Evolutionary conservation across 2,113 vertebrate genomes (phyloP), one percentile per base, ranked within the genome.

Genomic region (Scartelaos histophorus): DNA sequence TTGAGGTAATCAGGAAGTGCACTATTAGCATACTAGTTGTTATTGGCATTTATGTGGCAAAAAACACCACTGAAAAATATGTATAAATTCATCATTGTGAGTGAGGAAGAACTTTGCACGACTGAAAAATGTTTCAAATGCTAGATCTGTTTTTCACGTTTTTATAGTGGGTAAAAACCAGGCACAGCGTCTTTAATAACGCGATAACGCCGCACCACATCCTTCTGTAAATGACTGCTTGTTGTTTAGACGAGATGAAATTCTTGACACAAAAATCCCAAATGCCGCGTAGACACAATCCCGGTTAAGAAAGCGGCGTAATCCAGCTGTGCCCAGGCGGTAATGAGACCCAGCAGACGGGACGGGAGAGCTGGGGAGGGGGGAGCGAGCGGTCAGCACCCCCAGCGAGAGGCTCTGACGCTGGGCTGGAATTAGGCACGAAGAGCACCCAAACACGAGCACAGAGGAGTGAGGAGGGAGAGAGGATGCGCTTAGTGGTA

Each of bases 331-430:
- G 47, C 77, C 73, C 70, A 74, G 53, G 51, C 19, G 16, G 77
- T 83, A 82, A 86, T 85, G 80, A 84, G 73, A 81, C 57, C 2
- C 60, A 85, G 81, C 85, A 86, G 74, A 77, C 76, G 78, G 73
- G 83, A 80, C 76, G 76, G 78, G 56, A 73, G 65, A 19, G 49
- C 19, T 12, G 4, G 11, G 54, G 58, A 56, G 62, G 47, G 47
- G 56, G 67, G 24, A 56, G 60, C 0, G 17, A 67, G 21, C 13
- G 22, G 67, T 82, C 24, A 81, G 88, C 79, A 65, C 68, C 71
- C 73, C 79, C 15, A 76, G 86, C 81, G 85, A 87, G 90, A 89
- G 90, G 54, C 71, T 49, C 74, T 71, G 80, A 83, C 76, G 84
- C 79, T 73, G 70, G 68, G 81, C 56, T 62, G 77, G 83, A 74